Percentiles rank a stretch among this genome's conserved stretches.
Conservation (phyloP, 37 sponge, comb jelly and placozoan species). For the Spongilla lacustris region DNA sequence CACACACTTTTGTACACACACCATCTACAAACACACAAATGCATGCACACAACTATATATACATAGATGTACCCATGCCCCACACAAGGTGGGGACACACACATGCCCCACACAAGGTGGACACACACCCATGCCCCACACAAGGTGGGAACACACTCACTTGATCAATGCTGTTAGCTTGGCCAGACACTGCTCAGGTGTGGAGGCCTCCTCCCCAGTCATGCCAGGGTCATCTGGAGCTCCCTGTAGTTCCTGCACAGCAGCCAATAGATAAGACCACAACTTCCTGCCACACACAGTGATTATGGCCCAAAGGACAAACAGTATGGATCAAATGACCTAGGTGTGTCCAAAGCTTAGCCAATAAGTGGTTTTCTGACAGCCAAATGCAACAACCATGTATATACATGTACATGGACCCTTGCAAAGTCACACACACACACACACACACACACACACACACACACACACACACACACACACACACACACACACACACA, state of each 20-base stretch:
- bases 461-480: neutral
- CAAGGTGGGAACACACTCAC: conserved; percentile 9
- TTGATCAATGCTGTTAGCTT: conserved; percentile 59
- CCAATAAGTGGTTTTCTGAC: too few species aligned
- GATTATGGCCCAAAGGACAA: too few species aligned
- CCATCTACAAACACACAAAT: neutral
- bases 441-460: conserved; percentile 2
- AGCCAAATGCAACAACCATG: too few species aligned
- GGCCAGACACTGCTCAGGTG: conserved; percentile 59
- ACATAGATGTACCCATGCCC: neutral
- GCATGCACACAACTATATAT: neutral
- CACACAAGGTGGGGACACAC: neutral
- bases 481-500: neutral
- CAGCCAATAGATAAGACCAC: neutral
- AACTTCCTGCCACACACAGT: neutral
- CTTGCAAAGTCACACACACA: too few species aligned
- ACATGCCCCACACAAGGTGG: neutral
- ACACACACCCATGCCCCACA: neutral
- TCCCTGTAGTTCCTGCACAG: conserved; percentile 58
- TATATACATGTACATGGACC: too few species aligned
- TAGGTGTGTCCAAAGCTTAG: too few species aligned
- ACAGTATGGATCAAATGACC: too few species aligned
- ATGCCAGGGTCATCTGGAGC: conserved; percentile 16
- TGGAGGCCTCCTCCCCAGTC: conserved; percentile 55
- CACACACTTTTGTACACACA: neutral